These are phyloP conservation scores for Harmothoe impar DNA, from an alignment of 2,888 invertebrate species.

Conservation along the genomic window DNA sequence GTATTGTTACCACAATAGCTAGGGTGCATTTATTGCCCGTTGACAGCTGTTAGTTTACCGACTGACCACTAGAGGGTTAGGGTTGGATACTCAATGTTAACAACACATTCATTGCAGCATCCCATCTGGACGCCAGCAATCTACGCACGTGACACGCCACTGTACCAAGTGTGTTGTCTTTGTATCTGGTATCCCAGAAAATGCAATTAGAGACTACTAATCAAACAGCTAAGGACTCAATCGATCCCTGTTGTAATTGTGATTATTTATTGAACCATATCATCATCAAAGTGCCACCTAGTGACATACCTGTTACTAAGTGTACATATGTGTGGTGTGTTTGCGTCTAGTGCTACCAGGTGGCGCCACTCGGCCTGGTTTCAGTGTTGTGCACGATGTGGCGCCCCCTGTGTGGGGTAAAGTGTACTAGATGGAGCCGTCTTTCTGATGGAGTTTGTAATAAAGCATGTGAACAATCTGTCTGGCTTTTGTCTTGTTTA, in stretches of 20 bases:
- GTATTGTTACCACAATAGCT: background rate
- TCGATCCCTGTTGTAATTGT: slow-evolving; percentile 28
- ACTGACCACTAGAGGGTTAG: background rate
- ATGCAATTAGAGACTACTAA: background rate
- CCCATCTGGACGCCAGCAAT: background rate
- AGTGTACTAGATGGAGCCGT: slow-evolving; percentile 51
- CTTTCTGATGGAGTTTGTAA: slow-evolving; percentile 52
- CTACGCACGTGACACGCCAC: background rate
- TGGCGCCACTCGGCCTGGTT: slow-evolving; percentile 49
- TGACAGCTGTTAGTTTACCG: background rate
- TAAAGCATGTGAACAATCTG: slow-evolving; percentile 49
- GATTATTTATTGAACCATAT: slow-evolving; percentile 58
- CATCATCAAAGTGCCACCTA: slow-evolving; percentile 42
- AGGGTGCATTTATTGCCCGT: background rate
- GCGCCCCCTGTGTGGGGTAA: slow-evolving; percentile 53
- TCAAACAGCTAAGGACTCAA: too few species aligned
- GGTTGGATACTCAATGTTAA: background rate
- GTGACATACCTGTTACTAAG: slow-evolving; percentile 42
- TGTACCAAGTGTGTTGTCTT: background rate
- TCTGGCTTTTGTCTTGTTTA: background rate
- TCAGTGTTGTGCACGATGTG: slow-evolving; percentile 15
- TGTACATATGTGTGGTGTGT: slow-evolving; percentile 22
- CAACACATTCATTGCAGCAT: background rate
- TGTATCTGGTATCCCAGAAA: background rate
- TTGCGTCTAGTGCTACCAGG: slow-evolving; percentile 42